phyloP scores from a whole-genome alignment of 2,797 vertebrate genomes.

The Lates japonicus region DNA sequence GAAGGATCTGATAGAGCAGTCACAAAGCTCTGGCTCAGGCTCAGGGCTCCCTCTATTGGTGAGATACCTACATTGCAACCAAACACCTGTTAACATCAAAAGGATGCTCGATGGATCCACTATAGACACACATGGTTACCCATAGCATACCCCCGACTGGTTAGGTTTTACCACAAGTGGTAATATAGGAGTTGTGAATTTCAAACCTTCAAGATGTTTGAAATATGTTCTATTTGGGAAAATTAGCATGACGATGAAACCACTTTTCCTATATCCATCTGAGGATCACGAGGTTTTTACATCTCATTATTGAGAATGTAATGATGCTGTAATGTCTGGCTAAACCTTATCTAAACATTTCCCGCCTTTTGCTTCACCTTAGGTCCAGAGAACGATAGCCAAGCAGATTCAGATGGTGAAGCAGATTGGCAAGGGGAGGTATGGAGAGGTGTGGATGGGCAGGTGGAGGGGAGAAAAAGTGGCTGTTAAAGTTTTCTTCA shows the following conservation, averaged over 20 bases:
- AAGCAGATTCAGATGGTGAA: slow-evolving; percentile 99
- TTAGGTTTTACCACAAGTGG: background rate
- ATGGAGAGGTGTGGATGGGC: slow-evolving; percentile 98
- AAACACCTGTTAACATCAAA: background rate
- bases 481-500: slow-evolving; percentile 98
- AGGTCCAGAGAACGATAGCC: slow-evolving; percentile 99
- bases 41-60: slow-evolving; percentile 99
- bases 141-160: too few relatives aligned
- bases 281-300: background rate
- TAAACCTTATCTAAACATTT: background rate
- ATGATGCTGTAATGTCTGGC: background rate
- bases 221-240: background rate
- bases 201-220: background rate
- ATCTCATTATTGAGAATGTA: background rate
- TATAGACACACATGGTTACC: background rate
- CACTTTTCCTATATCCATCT: background rate
- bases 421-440: slow-evolving; percentile 97
- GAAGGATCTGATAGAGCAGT: slow-evolving; percentile 95
- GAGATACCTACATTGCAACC: slow-evolving; percentile 65
- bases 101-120: background rate
- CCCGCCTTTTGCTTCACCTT: background rate
- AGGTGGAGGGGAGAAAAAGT: slow-evolving; percentile 97
- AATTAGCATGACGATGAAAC: background rate
- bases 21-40: slow-evolving; percentile 96
- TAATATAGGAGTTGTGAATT: background rate